phyloP scores from a whole-genome alignment of 2,797 vertebrate species.

The Pseudopleuronectes americanus region DNA sequence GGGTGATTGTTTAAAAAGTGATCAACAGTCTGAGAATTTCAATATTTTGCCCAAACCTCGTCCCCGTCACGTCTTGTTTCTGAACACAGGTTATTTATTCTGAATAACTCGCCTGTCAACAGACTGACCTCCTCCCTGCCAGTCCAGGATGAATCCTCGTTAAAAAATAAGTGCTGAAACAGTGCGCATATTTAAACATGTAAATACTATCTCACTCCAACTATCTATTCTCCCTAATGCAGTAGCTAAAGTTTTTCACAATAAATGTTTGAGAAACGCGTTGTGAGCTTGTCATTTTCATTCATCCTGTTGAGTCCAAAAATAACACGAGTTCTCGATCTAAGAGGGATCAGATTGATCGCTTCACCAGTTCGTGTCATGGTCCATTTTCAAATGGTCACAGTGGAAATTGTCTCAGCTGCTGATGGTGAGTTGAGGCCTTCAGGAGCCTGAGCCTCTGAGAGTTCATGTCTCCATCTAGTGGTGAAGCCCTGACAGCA shows the following conservation, averaged over 20 bases:
- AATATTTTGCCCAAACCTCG: neutral
- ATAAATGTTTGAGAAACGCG: constrained; percentile 71
- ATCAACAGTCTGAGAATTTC: constrained; percentile 10
- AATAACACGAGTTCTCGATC: neutral
- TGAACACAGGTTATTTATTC: constrained; percentile 20
- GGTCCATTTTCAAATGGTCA: neutral
- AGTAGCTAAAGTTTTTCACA: constrained; percentile 61
- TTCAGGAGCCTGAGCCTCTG: constrained; percentile 49
- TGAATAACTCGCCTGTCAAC: constrained; percentile 15
- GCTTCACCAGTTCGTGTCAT: neutral
- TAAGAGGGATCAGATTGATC: too few relatives aligned
- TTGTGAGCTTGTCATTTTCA: constrained; percentile 43
- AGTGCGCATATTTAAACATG: constrained; percentile 57
- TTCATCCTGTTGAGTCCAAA: constrained; percentile 77
- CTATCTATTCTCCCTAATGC: constrained; percentile 57
- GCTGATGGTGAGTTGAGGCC: constrained; percentile 19
- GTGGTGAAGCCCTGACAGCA: constrained; percentile 68
- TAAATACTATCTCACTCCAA: constrained; percentile 63
- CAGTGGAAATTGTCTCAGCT: neutral
- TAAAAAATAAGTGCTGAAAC: constrained; percentile 2
- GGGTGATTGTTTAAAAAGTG: constrained; percentile 1
- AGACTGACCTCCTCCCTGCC: constrained; percentile 14
- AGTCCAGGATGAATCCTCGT: constrained; percentile 4
- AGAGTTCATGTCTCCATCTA: constrained; percentile 87
- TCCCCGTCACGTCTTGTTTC: constrained; percentile 5